A percentile compares a stretch with the other conserved stretches of the same genome.
Evolutionary conservation across 2,113 vertebrate species (phyloP).

Genomic region (Pteronura brasiliensis): DNA sequence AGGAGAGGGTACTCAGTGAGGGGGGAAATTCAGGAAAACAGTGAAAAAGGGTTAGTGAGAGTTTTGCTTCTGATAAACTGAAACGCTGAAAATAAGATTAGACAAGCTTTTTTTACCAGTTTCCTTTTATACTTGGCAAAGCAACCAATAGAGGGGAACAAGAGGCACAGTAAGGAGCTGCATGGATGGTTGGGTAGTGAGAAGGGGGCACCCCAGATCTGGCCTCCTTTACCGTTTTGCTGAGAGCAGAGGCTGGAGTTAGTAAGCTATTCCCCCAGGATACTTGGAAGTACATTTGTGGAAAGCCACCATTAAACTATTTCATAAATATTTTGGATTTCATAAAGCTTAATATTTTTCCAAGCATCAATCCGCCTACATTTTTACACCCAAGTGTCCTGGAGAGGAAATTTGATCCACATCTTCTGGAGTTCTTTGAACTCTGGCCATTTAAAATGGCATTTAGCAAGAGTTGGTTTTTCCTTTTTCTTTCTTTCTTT

Average conservation of each 20-base stretch:
- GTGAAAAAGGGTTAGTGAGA: not conserved
- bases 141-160: not conserved
- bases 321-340: constrained; percentile 72
- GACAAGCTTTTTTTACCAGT: not conserved
- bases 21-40: not conserved
- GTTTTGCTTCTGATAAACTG: constrained; percentile 12
- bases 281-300: constrained; percentile 38
- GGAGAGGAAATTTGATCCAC: constrained; percentile 47
- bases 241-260: not conserved
- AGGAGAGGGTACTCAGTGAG: not conserved
- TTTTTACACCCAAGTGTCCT: constrained; percentile 61
- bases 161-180: not conserved
- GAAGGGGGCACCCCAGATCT: not conserved
- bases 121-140: not conserved
- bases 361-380: constrained; percentile 30
- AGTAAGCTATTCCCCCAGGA: constrained; percentile 16
- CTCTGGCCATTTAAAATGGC: constrained; percentile 44
- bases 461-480: constrained; percentile 29
- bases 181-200: not conserved
- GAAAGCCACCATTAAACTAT: constrained; percentile 57
- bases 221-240: not conserved
- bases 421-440: constrained; percentile 60
- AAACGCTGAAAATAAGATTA: not conserved
- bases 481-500: not conserved
- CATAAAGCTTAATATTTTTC: constrained; percentile 63